Percentiles rank a stretch among this genome's conserved stretches.
phyloP scores from a whole-genome alignment of 2,113 vertebrate species.

The Entosphenus tridentatus region DNA sequence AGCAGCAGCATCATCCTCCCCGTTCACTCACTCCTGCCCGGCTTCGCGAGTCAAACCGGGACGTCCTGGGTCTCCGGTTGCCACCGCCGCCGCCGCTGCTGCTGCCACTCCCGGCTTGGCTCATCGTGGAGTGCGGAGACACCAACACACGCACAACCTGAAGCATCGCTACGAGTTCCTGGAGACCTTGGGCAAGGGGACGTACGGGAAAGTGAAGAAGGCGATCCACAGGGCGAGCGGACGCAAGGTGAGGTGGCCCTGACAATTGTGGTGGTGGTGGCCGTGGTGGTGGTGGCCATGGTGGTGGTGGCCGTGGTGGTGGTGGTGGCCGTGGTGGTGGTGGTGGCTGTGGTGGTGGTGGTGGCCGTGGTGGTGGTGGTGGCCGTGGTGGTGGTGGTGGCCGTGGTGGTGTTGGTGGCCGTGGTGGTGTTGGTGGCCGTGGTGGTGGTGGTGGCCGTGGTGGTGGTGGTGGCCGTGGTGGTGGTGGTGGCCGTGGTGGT shows the following conservation, averaged over 20 bases:
- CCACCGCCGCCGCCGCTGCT: too few relatives aligned
- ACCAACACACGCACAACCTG: constrained; percentile 84
- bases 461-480: too few relatives aligned
- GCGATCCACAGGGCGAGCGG: constrained; percentile 36
- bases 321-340: neutral
- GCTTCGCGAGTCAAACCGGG: too few relatives aligned
- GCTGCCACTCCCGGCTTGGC: neutral
- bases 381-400: neutral
- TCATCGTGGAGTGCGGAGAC: constrained; percentile 45
- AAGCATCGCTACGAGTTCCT: constrained; percentile 80
- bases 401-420: too few relatives aligned
- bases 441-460: too few relatives aligned
- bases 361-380: constrained; percentile 7
- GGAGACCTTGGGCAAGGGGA: constrained; percentile 68
- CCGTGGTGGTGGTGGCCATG: too few relatives aligned
- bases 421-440: too few relatives aligned
- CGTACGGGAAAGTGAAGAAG: constrained; percentile 82
- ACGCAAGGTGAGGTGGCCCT: constrained; percentile 21
- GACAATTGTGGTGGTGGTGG: neutral
- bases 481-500: too few relatives aligned
- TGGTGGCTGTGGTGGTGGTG: neutral
- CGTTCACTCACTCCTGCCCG: too few relatives aligned
- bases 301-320: constrained; percentile 8
- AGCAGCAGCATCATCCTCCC: too few relatives aligned
- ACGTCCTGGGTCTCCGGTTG: too few relatives aligned